Evolutionary conservation across 2,797 vertebrate species (phyloP), one percentile per base, ranked within the genome.

Genomic region (Halcyon badia): DNA sequence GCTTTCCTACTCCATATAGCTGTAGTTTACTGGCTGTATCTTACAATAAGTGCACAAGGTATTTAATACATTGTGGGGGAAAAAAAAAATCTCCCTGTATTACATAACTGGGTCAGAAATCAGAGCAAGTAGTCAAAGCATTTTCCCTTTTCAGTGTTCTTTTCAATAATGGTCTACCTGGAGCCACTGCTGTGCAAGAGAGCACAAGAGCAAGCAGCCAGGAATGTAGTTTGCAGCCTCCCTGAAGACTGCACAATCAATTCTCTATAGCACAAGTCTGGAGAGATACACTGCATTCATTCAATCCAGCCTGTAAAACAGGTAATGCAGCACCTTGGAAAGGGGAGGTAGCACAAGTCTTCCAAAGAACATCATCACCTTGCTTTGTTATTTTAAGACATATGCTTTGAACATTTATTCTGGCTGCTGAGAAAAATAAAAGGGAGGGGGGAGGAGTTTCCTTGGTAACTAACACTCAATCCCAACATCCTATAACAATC

Each of bases 391-490:
- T 93, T 96, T 91, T 76, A 91, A 70, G 51, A 87, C n/a, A 72
- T 48, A 37, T 0, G 0, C 64, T 95, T 92, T 89, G 89, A 96
- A 73, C 39, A 69, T 28, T 86, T 82, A 78, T 90, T 93, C 80
- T 75, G 52, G 70, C 33, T 94, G 41, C 57, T 76, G 56, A 30
- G 0, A 37, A 13, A 48, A 80, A 77, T 62, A 68, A 69, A 24
- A 60, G 35, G 24, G 41, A 26, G 25, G 12, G 61, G 30, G 18
- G 51, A n/a, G 33, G 6, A 46, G 80, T 91, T 57, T 84, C 73
- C 91, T 82, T 87, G 91, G 95, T 85, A 96, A 96, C 86, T 83
- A 89, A 84, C 58, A 69, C n/a, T 83, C 35, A 52, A 7, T 77
- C 13, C 77, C 61, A 71, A 91, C 42, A 79, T 83, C 70, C 84